Evolutionary conservation across 2,113 vertebrate species (phyloP), one percentile per base, ranked within the genome.

Genomic region (Tragelaphus imberbis): DNA sequence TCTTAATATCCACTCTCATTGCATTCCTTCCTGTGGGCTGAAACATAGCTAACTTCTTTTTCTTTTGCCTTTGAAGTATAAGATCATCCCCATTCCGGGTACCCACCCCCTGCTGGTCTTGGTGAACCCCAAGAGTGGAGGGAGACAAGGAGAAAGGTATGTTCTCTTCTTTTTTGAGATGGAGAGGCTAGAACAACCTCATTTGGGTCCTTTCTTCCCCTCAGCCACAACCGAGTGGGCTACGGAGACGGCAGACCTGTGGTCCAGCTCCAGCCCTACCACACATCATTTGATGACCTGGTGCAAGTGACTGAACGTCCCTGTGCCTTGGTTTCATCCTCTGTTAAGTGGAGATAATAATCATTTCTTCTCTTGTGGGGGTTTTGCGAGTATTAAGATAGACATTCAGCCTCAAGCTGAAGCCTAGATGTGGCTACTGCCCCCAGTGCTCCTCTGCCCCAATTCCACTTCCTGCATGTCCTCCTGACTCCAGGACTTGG

Each of bases 71-170:
- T 96, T 96, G 93, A 97, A 97, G 98, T 98, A 98, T 30, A 98
- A 99, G 99, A 99, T 99, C 99, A 99, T 98, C 81, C 99, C 99
- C 11, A 98, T 98, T 51, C 99, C 99, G 0, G 99, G 99, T 23
- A 99, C 99, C 0, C 99, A 99, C 75, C 99, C 99, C 0, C 99
- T 99, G 17, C 99, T 99, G 61, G 99, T 99, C 91, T 98, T 99
- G 79, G 99, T 99, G 97, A 99, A 99, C 96, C 99, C 99, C 71
- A 99, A 99, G 98, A 99, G 99, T 3, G 99, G 99, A 97, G 99
- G 99, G 75, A 99, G 99, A 97, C 99, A 99, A 98, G 99, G 99
- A 92, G 99, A 99, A 98, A 98, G 99, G 99, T 99, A 98, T 71
- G 98, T 98, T 96, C 59, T 79, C 47, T 77, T 65, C 87, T 81